Evolutionary conservation across 2,888 invertebrate genomes (phyloP).

Genomic region (Phyllotreta cruciferae): DNA sequence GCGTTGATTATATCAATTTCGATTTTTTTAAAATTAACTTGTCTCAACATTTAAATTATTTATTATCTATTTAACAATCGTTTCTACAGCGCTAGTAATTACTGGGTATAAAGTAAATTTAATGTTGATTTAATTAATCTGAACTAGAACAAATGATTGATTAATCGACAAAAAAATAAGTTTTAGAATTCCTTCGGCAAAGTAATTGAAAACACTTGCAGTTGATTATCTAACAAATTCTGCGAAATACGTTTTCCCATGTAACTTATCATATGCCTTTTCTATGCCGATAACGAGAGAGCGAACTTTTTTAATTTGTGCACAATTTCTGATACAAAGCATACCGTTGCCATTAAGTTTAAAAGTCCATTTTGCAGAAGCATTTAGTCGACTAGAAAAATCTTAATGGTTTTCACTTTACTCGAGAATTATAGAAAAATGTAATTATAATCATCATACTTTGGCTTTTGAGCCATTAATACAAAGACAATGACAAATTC

Average conservation of each 20-base stretch:
- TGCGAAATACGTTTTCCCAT: constrained; percentile 17
- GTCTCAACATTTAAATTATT: too few relatives aligned
- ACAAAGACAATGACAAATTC: constrained; percentile 37
- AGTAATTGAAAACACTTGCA: too few relatives aligned
- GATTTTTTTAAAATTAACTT: not conserved
- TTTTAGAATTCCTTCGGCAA: too few relatives aligned
- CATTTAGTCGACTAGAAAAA: constrained; percentile 26
- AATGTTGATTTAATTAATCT: too few relatives aligned
- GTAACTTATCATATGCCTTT: constrained; percentile 19
- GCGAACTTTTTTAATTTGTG: constrained; percentile 15
- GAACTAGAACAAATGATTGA: too few relatives aligned
- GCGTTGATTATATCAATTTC: constrained; percentile 1
- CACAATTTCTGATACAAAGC: constrained; percentile 21
- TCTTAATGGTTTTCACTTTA: constrained; percentile 30
- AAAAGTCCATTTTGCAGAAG: constrained; percentile 30
- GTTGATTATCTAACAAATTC: constrained; percentile 22
- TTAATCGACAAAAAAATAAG: too few relatives aligned
- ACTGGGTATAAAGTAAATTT: too few relatives aligned
- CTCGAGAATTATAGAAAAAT: constrained; percentile 31
- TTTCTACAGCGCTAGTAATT: too few relatives aligned
- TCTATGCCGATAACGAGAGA: constrained; percentile 12
- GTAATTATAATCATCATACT: constrained; percentile 27
- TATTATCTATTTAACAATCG: too few relatives aligned
- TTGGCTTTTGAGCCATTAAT: constrained; percentile 33
- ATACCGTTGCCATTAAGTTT: constrained; percentile 20